Evolutionary conservation across 2,797 vertebrate species (phyloP), one percentile per base, ranked within the genome.

Genomic region (Odontamblyopus lacepedii): DNA sequence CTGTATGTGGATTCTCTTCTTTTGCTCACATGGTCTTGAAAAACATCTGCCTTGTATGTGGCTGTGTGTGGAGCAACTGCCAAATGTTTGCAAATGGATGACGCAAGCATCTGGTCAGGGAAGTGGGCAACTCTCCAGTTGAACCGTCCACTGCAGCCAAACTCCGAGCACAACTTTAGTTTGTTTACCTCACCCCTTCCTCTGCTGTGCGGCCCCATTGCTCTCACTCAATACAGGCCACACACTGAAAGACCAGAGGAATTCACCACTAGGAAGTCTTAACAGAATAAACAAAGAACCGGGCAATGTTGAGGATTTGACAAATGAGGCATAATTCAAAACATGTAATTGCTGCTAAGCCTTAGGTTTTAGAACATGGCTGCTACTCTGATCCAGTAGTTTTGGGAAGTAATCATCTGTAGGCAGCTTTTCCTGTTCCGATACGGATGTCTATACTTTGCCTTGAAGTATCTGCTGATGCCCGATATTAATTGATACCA

Each of bases 51-150:
- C 6, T 30, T 19, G 2, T 38, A 15, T 15, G 30, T 56, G 9
- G 68, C 38, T 19, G 70, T 73, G 63, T 23, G 72, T 75, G 77
- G 73, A 80, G 77, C 78, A 76, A 75, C 81, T 77, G 66, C 68
- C 56, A 72, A 63, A n/a, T 84, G 72, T 86, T 81, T 85, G 75
- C 51, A 53, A 67, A 81, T 57, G 78, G 32, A 76, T 87, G 81
- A 91, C 79, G 72, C 70, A 80, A 71, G 80, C 79, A 85, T 77
- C 70, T 7, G 53, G 78, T 77, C 53, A 60, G 82, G 69, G 67
- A 81, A 78, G 63, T 71, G 63, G 82, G 85, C 87, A 75, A 19
- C 19, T 53, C 6, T 83, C 79, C 85, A 89, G 77, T 79, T 78
- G 74, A 77, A 67, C 72, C 3, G 12, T 78, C 55, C 55, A 61